Evolutionary conservation across 37 sponge, comb jelly and placozoan genomes (phyloP), one percentile per base, ranked within the genome.

Genomic region (Agelas oroides): DNA sequence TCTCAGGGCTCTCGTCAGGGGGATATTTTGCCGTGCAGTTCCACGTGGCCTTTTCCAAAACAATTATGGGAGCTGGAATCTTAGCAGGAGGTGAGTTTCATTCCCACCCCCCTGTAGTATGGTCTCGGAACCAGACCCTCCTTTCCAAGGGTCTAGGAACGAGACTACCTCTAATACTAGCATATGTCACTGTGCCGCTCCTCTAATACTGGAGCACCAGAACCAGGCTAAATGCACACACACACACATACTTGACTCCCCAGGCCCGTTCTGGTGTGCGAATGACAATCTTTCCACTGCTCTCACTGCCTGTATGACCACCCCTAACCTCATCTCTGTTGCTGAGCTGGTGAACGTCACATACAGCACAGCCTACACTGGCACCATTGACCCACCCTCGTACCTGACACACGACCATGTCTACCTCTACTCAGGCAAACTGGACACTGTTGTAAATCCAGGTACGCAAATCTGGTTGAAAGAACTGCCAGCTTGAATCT

Each of bases 1-100:
- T 95, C 33, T 95, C 96, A 35, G 96, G 96, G 0, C 67, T 95
- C 15, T 95, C 96, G 6, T 89, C 96, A 14, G 96, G 96, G 23
- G 96, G 38, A 2, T 95, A 53, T 75, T 92, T 95, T 69, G 84
- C 93, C 6, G 93, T 95, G 19, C 96, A 95, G 73, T 92, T 87
- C 55, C 96, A 95, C 40, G 88, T 95, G 54, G 87, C 93, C 59
- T 95, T 83, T 65, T 95, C 96, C 0, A 62, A 35, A 24, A 66
- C 70, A 40, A 85, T 95, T 46, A 89, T 71, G 61, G 93, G 93
- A 41, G 93, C 84, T 41, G 96, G 93, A 33, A 78, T 89, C 28
- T 55, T 92, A 2, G 96, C 96, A 37, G 96, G 93, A 68, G 96
- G 96, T 77, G 41, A 70, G 69, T n/a, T n/a, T n/a, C n/a, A n/a